A percentile compares a stretch with the other conserved stretches of the same genome.
These are phyloP conservation scores for Poecilus cupreus DNA, from an alignment of 2,888 invertebrate genomes.

Conservation along the genomic window DNA sequence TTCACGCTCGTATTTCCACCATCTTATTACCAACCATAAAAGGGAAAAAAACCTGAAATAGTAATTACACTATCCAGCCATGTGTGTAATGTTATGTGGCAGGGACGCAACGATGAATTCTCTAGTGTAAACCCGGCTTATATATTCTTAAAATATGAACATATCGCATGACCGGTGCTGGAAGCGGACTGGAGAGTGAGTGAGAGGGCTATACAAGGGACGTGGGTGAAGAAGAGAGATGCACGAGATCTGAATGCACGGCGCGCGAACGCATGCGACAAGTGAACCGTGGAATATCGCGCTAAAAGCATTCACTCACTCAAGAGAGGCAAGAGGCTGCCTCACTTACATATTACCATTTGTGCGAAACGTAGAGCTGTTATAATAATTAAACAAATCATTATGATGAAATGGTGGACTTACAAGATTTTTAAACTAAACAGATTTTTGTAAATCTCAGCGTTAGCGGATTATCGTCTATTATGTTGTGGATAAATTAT, in stretches of 20 bases:
- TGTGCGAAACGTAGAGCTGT: too few species aligned
- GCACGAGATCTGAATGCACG: conserved; percentile 27
- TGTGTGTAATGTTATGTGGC: conserved; percentile 11
- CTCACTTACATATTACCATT: too few species aligned
- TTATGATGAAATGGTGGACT: too few species aligned
- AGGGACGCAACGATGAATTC: background rate
- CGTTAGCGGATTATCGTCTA: too few species aligned
- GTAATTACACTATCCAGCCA: conserved; percentile 22
- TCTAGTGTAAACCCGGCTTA: conserved; percentile 8
- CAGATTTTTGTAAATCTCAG: too few species aligned
- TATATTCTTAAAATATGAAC: conserved; percentile 48
- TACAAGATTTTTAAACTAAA: too few species aligned
- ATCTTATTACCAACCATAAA: conserved; percentile 5
- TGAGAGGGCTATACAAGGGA: background rate
- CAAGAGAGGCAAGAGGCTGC: background rate
- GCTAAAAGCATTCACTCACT: conserved; percentile 53
- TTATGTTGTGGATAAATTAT: too few species aligned
- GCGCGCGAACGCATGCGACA: conserved; percentile 26
- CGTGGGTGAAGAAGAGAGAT: background rate
- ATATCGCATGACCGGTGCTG: conserved; percentile 43
- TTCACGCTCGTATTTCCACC: background rate
- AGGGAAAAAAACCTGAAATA: conserved; percentile 9
- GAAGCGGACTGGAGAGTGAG: background rate
- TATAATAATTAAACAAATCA: too few species aligned
- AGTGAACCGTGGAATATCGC: conserved; percentile 55